Percentiles rank a stretch among this genome's conserved stretches.
phyloP scores from a whole-genome alignment of 2,888 invertebrate genomes.

The Lepetodrilus schrolli region DNA sequence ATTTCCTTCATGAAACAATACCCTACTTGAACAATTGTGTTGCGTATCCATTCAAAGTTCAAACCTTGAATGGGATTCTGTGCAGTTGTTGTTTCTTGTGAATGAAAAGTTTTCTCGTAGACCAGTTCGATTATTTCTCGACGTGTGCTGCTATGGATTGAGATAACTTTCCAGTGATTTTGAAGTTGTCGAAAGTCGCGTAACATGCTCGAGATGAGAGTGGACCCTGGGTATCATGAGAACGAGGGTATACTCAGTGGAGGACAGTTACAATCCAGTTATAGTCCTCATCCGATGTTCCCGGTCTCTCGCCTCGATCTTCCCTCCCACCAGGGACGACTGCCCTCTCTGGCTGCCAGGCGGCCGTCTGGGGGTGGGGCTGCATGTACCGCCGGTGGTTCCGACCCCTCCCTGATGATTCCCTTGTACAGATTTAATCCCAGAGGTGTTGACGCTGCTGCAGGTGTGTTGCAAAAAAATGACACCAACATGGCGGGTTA shows the following conservation, averaged over 20 bases:
- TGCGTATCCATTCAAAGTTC: no score
- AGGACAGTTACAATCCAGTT: background rate
- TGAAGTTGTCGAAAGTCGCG: no score
- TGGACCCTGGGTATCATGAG: background rate
- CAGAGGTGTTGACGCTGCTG: background rate
- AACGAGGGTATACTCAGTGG: background rate
- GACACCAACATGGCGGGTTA: background rate
- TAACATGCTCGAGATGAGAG: conserved; percentile 22
- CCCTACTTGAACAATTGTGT: no score
- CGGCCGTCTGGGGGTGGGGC: background rate
- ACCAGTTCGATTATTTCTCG: no score
- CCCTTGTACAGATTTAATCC: background rate
- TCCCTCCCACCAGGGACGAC: background rate
- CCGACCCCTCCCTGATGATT: background rate
- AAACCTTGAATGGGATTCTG: no score
- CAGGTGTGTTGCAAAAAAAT: background rate
- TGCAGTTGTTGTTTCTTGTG: no score
- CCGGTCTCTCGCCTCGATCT: background rate
- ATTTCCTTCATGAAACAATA: no score
- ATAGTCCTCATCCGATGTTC: background rate
- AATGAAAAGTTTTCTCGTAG: no score
- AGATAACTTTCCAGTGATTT: no score
- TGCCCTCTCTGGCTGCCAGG: background rate
- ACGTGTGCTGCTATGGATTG: no score
- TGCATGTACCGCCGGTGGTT: background rate